Evolutionary conservation across 2,797 vertebrate species (phyloP), one percentile per base, ranked within the genome.

Genomic region (Coracias cyanogaster): DNA sequence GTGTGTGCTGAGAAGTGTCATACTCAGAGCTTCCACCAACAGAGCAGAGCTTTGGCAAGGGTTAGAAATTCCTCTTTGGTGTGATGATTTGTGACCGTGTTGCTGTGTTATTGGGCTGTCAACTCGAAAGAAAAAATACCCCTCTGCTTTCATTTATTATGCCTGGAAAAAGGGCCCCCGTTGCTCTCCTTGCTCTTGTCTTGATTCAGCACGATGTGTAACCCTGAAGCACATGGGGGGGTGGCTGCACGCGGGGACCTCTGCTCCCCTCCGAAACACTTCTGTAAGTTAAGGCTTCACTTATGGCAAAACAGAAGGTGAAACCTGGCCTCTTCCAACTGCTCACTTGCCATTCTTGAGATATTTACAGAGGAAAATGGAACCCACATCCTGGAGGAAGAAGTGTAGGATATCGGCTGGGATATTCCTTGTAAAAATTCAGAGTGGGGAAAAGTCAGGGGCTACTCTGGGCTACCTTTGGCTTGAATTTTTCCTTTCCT

Each of bases 51-150:
- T 77, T 67, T 93, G 65, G 18, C 48, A 84, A 45, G 58, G 61
- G 45, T 60, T 54, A 67, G 49, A 58, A 77, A 78, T 77, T 37
- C 61, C 61, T 65, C 61, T 84, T n/a, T 64, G 84, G 49, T 1
- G 5, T 4, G 22, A 29, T 49, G 60, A 88, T 93, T 90, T 84
- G 65, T 14, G 55, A 18, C 21, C 2, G 1, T 69, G 52, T 81
- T 77, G 64, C 60, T 54, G 37, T 48, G 54, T 52, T 88, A 81
- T 39, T 69, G 80, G 60, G 49, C 72, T 93, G 87, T 93, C 88
- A 78, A 4, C 71, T 39, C 24, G 20, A 49, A 67, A 91, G 65
- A 64, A 65, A 49, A 91, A 74, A 54, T 39, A 25, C 19, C 20
- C 29, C 19, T 78, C 57, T 45, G 22, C 58, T 82, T 82, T 72